These are phyloP conservation scores for Caenorhabditis sp. DNA, from an alignment of 2,888 invertebrate genomes.

Conservation along the genomic window DNA sequence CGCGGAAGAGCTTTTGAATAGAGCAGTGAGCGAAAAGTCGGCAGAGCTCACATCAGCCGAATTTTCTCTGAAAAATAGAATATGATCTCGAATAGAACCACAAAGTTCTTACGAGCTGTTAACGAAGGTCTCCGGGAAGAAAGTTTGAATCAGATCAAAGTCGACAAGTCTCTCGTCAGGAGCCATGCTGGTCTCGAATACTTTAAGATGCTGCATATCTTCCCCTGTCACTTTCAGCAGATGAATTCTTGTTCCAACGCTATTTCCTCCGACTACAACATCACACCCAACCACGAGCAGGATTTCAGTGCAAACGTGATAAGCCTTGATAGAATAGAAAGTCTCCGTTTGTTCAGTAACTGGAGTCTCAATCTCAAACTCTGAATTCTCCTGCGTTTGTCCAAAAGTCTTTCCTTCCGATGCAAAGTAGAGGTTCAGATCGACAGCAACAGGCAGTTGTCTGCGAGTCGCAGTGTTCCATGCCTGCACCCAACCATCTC, in stretches of 20 bases:
- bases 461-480: conserved; percentile 63
- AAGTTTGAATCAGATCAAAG: conserved; percentile 45
- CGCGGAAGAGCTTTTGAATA: conserved; percentile 51
- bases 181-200: conserved; percentile 30
- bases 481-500: conserved; percentile 62
- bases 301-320: conserved; percentile 36
- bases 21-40: conserved; percentile 40
- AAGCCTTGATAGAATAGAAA: conserved; percentile 46
- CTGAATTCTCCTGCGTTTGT: not conserved
- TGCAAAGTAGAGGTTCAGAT: conserved; percentile 38
- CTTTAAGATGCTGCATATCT: conserved; percentile 35
- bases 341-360: conserved; percentile 3
- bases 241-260: conserved; percentile 36
- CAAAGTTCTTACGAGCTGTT: not conserved
- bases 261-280: conserved; percentile 17
- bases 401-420: not conserved
- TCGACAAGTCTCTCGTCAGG: conserved; percentile 48
- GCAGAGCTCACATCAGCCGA: conserved; percentile 9
- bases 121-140: conserved; percentile 27
- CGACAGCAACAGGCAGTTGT: conserved; percentile 30
- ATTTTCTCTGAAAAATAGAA: conserved; percentile 14
- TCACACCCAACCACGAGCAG: conserved; percentile 47
- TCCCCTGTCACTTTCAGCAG: conserved; percentile 47
- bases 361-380: not conserved
- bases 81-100: too few species aligned